A percentile compares a stretch with the other conserved stretches of the same genome.
Evolutionary conservation across 2,888 invertebrate species (phyloP).

Genomic region (Eilema sororculum): DNA sequence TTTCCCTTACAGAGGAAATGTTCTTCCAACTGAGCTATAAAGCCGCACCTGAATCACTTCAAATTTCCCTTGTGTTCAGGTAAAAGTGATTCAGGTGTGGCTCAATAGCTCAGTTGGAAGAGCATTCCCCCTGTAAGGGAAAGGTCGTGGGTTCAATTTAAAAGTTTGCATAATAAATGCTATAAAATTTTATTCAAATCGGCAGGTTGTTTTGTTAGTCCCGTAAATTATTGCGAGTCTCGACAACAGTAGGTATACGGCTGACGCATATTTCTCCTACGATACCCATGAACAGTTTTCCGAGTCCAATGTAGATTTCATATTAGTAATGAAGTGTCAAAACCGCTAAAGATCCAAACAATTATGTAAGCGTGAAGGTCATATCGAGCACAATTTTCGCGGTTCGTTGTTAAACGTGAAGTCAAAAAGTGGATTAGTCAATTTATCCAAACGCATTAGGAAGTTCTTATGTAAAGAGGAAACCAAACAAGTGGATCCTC

Average conservation of each 20-base stretch:
- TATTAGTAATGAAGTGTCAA: constrained; percentile 2
- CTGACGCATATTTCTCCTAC: background rate
- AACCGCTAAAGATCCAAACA: background rate
- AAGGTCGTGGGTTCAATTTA: too few relatives aligned
- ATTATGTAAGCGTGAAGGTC: constrained; percentile 9
- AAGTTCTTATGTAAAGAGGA: constrained; percentile 4
- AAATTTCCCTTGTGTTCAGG: too few relatives aligned
- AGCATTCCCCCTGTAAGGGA: too few relatives aligned
- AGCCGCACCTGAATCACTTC: too few relatives aligned
- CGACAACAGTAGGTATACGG: background rate
- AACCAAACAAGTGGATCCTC: constrained; percentile 14
- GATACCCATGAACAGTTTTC: background rate
- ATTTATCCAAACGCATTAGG: constrained; percentile 4
- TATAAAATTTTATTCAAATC: too few relatives aligned
- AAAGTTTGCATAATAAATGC: too few relatives aligned
- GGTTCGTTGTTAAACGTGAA: background rate
- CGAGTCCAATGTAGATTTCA: background rate
- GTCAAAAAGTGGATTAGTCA: constrained; percentile 7
- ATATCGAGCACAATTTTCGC: background rate
- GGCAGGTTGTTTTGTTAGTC: too few relatives aligned
- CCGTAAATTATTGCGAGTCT: too few relatives aligned
- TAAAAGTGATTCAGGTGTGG: too few relatives aligned
- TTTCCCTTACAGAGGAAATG: too few relatives aligned
- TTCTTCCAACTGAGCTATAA: too few relatives aligned
- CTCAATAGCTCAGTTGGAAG: too few relatives aligned